phyloP scores from a whole-genome alignment of 2,888 invertebrate species.

The Emmelina monodactyla region DNA sequence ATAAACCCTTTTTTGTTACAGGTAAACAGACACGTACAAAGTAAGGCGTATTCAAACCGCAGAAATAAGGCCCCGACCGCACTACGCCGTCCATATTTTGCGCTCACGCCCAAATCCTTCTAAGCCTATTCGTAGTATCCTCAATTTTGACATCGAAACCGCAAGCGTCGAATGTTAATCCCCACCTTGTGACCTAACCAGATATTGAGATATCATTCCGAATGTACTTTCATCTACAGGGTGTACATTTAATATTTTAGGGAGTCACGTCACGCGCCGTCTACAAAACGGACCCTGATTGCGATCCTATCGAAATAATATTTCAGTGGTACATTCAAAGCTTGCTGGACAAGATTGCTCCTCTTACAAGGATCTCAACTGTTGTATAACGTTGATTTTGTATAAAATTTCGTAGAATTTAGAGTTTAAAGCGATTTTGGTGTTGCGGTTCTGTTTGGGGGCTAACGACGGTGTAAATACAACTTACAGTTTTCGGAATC shows the following conservation, averaged over 20 bases:
- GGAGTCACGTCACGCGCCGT: slow-evolving; percentile 59
- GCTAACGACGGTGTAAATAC: too few species aligned
- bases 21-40: too few species aligned
- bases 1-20: too few species aligned
- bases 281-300: slow-evolving; percentile 65
- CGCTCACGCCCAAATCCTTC: too few species aligned
- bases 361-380: slow-evolving; percentile 18
- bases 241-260: slow-evolving; percentile 54
- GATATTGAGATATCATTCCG: slow-evolving; percentile 8
- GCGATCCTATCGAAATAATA: slow-evolving; percentile 65
- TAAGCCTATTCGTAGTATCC: too few species aligned
- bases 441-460: neutral
- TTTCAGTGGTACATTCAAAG: slow-evolving; percentile 61
- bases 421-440: slow-evolving; percentile 8
- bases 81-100: too few species aligned
- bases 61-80: too few species aligned
- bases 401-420: slow-evolving; percentile 18
- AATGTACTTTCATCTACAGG: slow-evolving; percentile 17
- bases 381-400: slow-evolving; percentile 20
- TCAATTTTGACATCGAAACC: neutral
- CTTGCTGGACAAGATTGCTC: slow-evolving; percentile 50
- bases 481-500: too few species aligned
- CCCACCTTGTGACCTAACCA: neutral
- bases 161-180: neutral
- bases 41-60: too few species aligned